Conservation (phyloP, 2,113 vertebrate species). For the Pampusana beccarii region DNA sequence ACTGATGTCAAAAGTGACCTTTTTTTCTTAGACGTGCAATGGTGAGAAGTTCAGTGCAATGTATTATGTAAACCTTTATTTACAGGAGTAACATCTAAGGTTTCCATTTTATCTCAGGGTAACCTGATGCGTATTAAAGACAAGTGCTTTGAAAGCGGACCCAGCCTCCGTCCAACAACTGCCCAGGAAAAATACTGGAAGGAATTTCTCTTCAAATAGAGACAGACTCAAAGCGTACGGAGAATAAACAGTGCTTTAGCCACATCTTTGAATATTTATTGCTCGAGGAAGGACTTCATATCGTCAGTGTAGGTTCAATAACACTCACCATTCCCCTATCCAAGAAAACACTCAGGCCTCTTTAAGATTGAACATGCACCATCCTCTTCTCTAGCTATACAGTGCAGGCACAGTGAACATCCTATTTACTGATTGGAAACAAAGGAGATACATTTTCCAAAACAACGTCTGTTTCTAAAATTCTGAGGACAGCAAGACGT, state of each 20-base stretch:
- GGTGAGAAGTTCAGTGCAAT: slow-evolving; percentile 33
- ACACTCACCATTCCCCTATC: not conserved
- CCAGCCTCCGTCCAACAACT: slow-evolving; percentile 33
- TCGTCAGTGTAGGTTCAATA: not conserved
- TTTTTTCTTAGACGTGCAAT: slow-evolving; percentile 38
- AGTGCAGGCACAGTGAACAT: not conserved
- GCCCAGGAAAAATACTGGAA: slow-evolving; percentile 42
- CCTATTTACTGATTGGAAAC: not conserved
- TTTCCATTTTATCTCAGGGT: slow-evolving; percentile 59
- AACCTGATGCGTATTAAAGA: slow-evolving; percentile 29
- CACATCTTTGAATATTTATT: not conserved
- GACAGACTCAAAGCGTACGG: not conserved
- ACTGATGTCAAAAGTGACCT: slow-evolving; percentile 68
- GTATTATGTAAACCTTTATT: slow-evolving; percentile 71
- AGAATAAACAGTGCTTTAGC: not conserved
- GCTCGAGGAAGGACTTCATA: not conserved
- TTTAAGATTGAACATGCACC: not conserved
- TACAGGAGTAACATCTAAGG: slow-evolving; percentile 46
- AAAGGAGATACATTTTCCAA: not conserved
- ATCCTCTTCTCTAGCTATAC: not conserved
- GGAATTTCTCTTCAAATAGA: slow-evolving; percentile 7
- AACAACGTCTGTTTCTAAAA: not conserved
- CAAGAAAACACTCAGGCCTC: not conserved
- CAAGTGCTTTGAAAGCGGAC: slow-evolving; percentile 34
- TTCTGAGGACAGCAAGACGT: not conserved